Conservation (phyloP, 2,888 invertebrate genomes). For the Stenchaetothrips biformis region DNA sequence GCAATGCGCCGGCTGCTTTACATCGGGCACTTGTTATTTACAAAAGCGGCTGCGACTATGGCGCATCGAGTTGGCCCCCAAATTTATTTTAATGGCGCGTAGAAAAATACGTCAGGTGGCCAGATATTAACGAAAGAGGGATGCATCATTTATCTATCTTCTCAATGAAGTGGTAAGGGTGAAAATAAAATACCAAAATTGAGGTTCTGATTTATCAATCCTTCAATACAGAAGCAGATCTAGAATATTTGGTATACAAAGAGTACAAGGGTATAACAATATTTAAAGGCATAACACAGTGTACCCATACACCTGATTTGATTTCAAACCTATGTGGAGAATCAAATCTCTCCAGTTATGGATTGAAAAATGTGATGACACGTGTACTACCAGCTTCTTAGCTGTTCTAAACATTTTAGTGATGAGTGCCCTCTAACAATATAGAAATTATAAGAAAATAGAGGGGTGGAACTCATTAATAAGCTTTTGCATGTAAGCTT, state of each 20-base stretch:
- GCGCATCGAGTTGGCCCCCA: too few relatives aligned
- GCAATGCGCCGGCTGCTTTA: too few relatives aligned
- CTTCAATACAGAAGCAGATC: conserved; percentile 17
- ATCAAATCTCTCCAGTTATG: neutral
- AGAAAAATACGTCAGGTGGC: too few relatives aligned
- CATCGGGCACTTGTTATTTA: too few relatives aligned
- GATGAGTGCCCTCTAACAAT: conserved; percentile 12
- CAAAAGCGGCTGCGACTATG: too few relatives aligned
- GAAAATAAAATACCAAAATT: neutral
- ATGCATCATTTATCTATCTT: too few relatives aligned
- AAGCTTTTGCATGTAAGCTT: neutral
- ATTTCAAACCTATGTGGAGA: neutral
- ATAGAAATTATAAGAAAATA: conserved; percentile 16
- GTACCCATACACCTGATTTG: neutral
- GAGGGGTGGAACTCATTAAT: conserved; percentile 9
- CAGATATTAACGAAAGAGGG: too few relatives aligned
- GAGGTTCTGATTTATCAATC: neutral
- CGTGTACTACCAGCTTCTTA: neutral
- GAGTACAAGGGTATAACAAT: conserved; percentile 15
- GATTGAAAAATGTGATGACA: neutral
- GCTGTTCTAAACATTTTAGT: neutral
- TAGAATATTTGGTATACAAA: conserved; percentile 17
- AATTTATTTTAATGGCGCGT: too few relatives aligned
- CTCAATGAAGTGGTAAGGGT: too few relatives aligned
- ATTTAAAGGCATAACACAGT: neutral